Evolutionary conservation across 2,888 invertebrate species (phyloP).

Genomic region (Dasysyrphus albostriatus): DNA sequence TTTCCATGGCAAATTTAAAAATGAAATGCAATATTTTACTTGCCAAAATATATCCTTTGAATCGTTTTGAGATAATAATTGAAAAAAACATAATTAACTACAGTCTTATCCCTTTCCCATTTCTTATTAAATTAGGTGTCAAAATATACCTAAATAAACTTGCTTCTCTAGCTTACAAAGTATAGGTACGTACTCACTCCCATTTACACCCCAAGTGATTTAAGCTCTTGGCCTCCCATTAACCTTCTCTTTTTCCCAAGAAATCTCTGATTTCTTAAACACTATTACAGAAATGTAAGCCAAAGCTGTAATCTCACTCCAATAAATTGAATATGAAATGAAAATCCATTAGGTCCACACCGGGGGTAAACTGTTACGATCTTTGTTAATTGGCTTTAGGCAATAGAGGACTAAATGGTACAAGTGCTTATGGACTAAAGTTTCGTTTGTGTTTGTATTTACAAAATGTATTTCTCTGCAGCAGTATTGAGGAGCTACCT

Average conservation of each 20-base stretch:
- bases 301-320: conserved; percentile 21
- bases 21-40: too few species aligned
- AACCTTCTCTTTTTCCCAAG: neutral
- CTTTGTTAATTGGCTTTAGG: conserved; percentile 49
- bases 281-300: conserved; percentile 1
- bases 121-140: neutral
- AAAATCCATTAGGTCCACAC: conserved; percentile 35
- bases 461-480: conserved; percentile 1
- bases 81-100: neutral
- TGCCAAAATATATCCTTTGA: too few species aligned
- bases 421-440: conserved; percentile 10
- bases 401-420: conserved; percentile 27
- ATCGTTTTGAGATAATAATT: neutral
- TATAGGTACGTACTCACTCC: neutral
- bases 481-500: neutral
- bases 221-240: conserved; percentile 1
- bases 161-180: neutral
- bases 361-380: conserved; percentile 49
- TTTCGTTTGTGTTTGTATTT: conserved; percentile 6
- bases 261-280: conserved; percentile 12
- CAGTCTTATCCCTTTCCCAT: neutral
- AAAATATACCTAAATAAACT: neutral
- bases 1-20: too few species aligned
- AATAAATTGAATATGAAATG: conserved; percentile 41
- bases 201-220: neutral